These are phyloP conservation scores for Mirounga angustirostris DNA, from an alignment of 2,113 vertebrate genomes.

Conservation along the genomic window DNA sequence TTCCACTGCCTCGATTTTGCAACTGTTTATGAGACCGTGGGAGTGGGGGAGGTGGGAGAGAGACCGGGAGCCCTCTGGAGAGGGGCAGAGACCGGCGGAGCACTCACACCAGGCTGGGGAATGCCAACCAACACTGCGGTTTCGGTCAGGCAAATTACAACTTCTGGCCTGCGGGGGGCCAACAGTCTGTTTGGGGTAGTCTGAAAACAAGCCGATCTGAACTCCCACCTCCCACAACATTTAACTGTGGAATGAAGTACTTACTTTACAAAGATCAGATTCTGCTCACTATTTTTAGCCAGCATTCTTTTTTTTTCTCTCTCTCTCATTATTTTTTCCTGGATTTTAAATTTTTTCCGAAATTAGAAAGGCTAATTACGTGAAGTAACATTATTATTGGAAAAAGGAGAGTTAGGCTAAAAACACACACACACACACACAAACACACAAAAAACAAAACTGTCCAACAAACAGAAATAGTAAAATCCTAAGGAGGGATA, in stretches of 20 bases:
- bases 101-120: not conserved
- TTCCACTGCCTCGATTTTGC: constrained; percentile 12
- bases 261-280: not conserved
- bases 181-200: not conserved
- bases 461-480: not conserved
- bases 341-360: not conserved
- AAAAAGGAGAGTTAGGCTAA: not conserved
- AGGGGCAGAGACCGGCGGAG: not conserved
- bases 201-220: not conserved
- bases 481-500: not conserved
- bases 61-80: not conserved
- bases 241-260: not conserved
- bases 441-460: not conserved
- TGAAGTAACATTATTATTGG: not conserved
- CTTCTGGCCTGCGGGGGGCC: not conserved
- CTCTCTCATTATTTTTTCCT: not conserved
- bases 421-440: no score
- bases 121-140: not conserved
- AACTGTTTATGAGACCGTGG: not conserved
- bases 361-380: constrained; percentile 18
- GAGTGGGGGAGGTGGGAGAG: not conserved
- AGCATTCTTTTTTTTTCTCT: not conserved
- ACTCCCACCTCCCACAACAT: not conserved
- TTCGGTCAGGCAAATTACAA: constrained; percentile 23
- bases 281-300: not conserved